Evolutionary conservation across 2,113 vertebrate genomes (phyloP).

Genomic region (Sorex araneus): DNA sequence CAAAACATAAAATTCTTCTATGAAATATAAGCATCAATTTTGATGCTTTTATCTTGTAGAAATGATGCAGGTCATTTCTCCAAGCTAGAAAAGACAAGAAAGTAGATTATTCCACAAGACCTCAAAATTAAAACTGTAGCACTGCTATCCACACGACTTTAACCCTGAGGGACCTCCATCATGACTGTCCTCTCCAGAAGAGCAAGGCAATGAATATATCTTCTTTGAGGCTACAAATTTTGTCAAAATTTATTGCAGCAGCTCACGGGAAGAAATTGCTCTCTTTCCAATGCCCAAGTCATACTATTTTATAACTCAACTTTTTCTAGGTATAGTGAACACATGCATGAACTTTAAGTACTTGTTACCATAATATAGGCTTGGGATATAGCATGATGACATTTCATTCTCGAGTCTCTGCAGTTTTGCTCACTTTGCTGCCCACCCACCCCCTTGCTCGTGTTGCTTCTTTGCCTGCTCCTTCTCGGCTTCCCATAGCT

Average conservation of each 20-base stretch:
- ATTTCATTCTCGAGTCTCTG: background rate
- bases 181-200: background rate
- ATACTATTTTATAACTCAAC: background rate
- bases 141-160: background rate
- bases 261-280: background rate
- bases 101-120: too few species aligned
- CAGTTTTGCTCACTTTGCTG: background rate
- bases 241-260: background rate
- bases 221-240: background rate
- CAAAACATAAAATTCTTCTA: background rate
- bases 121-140: too few species aligned
- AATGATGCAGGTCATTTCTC: too few species aligned
- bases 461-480: background rate
- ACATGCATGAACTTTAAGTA: background rate
- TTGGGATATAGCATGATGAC: background rate
- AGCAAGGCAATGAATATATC: background rate
- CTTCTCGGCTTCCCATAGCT: background rate
- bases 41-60: too few species aligned
- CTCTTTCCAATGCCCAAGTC: background rate
- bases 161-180: too few species aligned
- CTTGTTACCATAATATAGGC: background rate
- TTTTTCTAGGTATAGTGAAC: background rate
- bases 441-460: too few species aligned
- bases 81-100: too few species aligned
- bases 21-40: too few species aligned